phyloP scores from a whole-genome alignment of 2,888 invertebrate species.

The Eulithis testata region DNA sequence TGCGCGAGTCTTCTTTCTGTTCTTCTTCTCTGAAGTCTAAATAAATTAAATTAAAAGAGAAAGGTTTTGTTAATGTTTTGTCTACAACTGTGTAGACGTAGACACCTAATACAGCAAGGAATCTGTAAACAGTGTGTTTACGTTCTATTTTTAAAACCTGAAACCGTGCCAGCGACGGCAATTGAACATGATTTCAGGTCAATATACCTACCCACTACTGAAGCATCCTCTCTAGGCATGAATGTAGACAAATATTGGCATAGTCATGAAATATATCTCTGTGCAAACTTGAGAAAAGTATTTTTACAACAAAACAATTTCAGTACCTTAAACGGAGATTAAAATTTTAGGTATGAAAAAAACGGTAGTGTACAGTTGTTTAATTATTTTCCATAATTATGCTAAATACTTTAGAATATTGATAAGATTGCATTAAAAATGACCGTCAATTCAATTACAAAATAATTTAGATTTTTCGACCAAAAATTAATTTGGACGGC shows the following conservation, averaged over 20 bases:
- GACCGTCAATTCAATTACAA: no score
- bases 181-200: conserved; percentile 43
- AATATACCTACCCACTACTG: conserved; percentile 33
- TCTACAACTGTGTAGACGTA: neutral
- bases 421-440: neutral
- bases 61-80: neutral
- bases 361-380: no score
- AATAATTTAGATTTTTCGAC: no score
- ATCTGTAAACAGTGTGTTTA: conserved; percentile 45
- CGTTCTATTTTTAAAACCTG: conserved; percentile 48
- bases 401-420: neutral
- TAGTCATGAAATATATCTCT: conserved; percentile 24
- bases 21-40: no score
- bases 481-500: no score
- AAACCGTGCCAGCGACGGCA: conserved; percentile 43
- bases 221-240: conserved; percentile 6
- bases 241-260: conserved; percentile 29
- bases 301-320: conserved; percentile 3
- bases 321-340: no score
- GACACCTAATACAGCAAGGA: neutral
- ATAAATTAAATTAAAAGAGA: neutral
- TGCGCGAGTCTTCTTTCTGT: no score
- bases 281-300: conserved; percentile 24
- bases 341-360: no score
- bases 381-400: no score